phyloP scores from a whole-genome alignment of 2,797 vertebrate genomes.

The Anabas testudineus region DNA sequence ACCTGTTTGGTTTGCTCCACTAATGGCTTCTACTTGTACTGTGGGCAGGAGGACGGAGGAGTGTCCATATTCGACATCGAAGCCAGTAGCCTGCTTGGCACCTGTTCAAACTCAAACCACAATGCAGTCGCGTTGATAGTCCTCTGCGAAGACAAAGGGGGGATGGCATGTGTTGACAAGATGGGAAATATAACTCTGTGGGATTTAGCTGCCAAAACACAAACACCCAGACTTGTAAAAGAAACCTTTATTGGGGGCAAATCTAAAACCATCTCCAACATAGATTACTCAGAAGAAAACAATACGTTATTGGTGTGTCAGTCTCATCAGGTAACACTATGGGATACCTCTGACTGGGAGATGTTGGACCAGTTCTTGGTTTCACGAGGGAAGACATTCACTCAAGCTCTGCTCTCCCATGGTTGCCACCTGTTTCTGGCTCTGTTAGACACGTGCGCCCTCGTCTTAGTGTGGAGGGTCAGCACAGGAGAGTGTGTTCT shows the following conservation, averaged over 20 bases:
- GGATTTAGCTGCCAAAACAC: constrained; percentile 62
- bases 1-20: constrained; percentile 75
- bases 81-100: constrained; percentile 49
- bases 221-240: constrained; percentile 67
- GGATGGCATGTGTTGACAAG: constrained; percentile 78
- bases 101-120: constrained; percentile 65
- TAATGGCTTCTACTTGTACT: constrained; percentile 66
- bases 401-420: constrained; percentile 76
- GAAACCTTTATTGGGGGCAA: constrained; percentile 45
- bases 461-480: constrained; percentile 82
- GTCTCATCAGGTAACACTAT: constrained; percentile 74
- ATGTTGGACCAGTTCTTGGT: constrained; percentile 76
- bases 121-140: constrained; percentile 67
- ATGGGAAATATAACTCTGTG: constrained; percentile 80
- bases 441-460: constrained; percentile 68
- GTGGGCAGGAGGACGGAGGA: constrained; percentile 79
- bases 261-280: constrained; percentile 61
- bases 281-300: constrained; percentile 66
- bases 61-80: constrained; percentile 77
- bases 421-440: constrained; percentile 80
- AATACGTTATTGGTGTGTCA: constrained; percentile 80
- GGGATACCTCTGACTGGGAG: constrained; percentile 78
- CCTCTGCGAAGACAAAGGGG: constrained; percentile 52
- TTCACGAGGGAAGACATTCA: constrained; percentile 72
- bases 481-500: constrained; percentile 83